Percentiles rank a stretch among this genome's conserved stretches.
Evolutionary conservation across 2,113 vertebrate species (phyloP).

Genomic region (Columbina picui): DNA sequence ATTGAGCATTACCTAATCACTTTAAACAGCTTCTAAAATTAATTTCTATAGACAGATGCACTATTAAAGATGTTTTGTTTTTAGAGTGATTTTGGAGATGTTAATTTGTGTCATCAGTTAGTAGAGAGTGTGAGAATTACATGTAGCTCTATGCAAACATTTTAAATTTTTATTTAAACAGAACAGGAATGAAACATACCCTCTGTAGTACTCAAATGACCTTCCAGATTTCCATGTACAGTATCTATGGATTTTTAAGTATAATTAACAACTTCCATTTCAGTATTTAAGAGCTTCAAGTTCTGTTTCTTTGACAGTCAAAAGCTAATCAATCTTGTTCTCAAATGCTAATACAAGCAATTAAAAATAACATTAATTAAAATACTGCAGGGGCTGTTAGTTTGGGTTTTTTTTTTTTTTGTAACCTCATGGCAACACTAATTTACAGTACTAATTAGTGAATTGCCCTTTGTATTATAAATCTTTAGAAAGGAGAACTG

Average conservation of each 20-base stretch:
- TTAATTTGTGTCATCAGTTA: constrained; percentile 53
- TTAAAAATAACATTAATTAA: constrained; percentile 80
- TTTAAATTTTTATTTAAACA: constrained; percentile 46
- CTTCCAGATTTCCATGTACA: constrained; percentile 65
- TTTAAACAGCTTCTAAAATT: constrained; percentile 63
- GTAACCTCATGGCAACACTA: constrained; percentile 73
- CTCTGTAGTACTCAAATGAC: constrained; percentile 60
- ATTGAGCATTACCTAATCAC: constrained; percentile 37
- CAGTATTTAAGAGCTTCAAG: constrained; percentile 65
- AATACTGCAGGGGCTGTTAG: constrained; percentile 72
- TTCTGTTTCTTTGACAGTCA: constrained; percentile 73
- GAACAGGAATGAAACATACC: constrained; percentile 34
- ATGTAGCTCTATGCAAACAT: constrained; percentile 18
- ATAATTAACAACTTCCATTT: constrained; percentile 76
- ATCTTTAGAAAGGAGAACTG: constrained; percentile 66
- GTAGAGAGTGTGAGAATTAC: constrained; percentile 24
- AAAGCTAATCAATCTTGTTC: constrained; percentile 78
- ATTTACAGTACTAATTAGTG: constrained; percentile 76
- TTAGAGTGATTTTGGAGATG: constrained; percentile 53
- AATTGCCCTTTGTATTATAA: constrained; percentile 68
- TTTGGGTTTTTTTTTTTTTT: neutral
- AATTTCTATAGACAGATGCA: constrained; percentile 50
- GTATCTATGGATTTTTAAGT: constrained; percentile 71
- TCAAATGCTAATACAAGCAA: constrained; percentile 79
- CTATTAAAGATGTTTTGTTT: constrained; percentile 50